Percentiles rank a stretch among this genome's conserved stretches.
Evolutionary conservation across 1,140 invertebrate genomes (phyloP).

Genomic region (Cotesia typhae): DNA sequence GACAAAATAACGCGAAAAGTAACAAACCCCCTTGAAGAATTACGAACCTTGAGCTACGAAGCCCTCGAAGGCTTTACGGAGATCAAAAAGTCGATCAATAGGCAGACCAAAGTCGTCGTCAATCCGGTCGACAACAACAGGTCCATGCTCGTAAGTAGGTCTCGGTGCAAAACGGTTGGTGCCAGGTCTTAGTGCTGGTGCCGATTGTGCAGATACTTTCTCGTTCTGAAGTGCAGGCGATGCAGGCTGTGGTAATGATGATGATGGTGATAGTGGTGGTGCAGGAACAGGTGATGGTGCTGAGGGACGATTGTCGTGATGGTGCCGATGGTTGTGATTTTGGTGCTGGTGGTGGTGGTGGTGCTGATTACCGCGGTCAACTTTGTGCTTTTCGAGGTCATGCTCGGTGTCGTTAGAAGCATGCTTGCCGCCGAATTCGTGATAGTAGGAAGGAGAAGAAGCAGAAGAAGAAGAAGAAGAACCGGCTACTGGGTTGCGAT

Average conservation of each 20-base stretch:
- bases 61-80: slow-evolving; percentile 60
- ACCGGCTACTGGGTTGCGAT: slow-evolving; percentile 16
- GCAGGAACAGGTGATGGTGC: slow-evolving; percentile 50
- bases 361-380: slow-evolving; percentile 36
- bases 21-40: slow-evolving; percentile 23
- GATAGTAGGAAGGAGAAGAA: slow-evolving; percentile 45
- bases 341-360: slow-evolving; percentile 33
- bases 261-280: slow-evolving; percentile 44
- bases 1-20: slow-evolving; percentile 16
- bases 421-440: slow-evolving; percentile 58
- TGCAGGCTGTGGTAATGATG: slow-evolving; percentile 38
- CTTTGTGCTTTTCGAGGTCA: slow-evolving; percentile 42
- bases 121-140: slow-evolving; percentile 60
- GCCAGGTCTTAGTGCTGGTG: slow-evolving; percentile 53
- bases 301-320: slow-evolving; percentile 40
- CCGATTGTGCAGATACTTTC: slow-evolving; percentile 53
- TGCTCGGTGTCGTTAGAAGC: slow-evolving; percentile 55
- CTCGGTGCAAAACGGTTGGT: slow-evolving; percentile 62
- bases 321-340: slow-evolving; percentile 38
- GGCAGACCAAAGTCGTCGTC: slow-evolving; percentile 61
- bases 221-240: slow-evolving; percentile 41
- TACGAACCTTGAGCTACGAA: slow-evolving; percentile 66
- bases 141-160: slow-evolving; percentile 63
- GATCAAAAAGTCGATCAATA: slow-evolving; percentile 61
- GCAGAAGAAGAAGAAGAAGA: slow-evolving; percentile 45